A percentile compares a stretch with the other conserved stretches of the same genome.
Conservation (phyloP, 2,113 vertebrate genomes). For the Periophthalmus modestus region DNA sequence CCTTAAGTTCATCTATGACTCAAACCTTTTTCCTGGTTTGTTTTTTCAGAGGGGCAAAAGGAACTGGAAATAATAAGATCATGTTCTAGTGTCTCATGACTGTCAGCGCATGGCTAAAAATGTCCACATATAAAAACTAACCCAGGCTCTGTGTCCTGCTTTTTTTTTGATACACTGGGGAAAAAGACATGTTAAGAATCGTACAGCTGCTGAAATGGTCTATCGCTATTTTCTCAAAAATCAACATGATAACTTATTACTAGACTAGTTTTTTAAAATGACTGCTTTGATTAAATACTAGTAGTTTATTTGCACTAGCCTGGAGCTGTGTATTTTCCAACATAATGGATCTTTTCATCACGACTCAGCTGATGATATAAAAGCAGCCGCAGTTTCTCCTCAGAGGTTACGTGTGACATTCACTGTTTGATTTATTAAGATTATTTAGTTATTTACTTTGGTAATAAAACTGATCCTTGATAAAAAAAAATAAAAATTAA, state of each 20-base stretch:
- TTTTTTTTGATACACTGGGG: neutral
- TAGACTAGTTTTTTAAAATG: neutral
- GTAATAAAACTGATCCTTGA: too few relatives aligned
- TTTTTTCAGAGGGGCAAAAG: slow-evolving; percentile 3
- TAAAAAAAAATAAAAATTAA: too few relatives aligned
- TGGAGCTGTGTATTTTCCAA: slow-evolving; percentile 17
- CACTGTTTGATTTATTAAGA: neutral
- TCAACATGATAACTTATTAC: neutral
- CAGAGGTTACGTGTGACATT: neutral
- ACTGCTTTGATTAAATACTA: neutral
- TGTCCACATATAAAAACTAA: neutral
- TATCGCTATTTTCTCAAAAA: neutral
- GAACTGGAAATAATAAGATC: slow-evolving; percentile 11
- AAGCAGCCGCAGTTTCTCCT: slow-evolving; percentile 8
- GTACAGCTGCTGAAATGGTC: neutral
- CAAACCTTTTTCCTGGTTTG: neutral
- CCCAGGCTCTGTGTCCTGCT: neutral
- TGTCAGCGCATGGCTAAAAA: slow-evolving; percentile 7
- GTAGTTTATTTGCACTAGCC: neutral
- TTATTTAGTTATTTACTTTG: too few relatives aligned
- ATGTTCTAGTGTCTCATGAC: slow-evolving; percentile 18
- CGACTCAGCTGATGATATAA: slow-evolving; percentile 21
- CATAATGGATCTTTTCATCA: slow-evolving; percentile 30
- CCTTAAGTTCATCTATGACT: neutral
- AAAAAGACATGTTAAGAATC: neutral